Evolutionary conservation across 2,113 vertebrate genomes (phyloP), one percentile per base, ranked within the genome.

Genomic region (Sorex fumeus): DNA sequence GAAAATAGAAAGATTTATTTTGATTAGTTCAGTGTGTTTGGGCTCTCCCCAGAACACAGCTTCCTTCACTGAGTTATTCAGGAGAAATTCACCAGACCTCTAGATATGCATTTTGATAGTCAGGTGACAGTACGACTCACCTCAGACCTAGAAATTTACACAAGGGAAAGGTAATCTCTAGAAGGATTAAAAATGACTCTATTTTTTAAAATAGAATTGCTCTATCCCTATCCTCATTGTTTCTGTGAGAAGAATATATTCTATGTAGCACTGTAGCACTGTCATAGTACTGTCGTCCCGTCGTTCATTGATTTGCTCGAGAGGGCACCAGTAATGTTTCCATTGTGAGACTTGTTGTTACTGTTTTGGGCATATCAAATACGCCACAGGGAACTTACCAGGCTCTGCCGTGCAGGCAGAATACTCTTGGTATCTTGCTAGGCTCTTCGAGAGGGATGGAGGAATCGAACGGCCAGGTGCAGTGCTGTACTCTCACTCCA

Each of bases 1-100:
- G 71, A 91, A 94, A 92, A 80, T 16, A 85, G 82, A 79, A 69
- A 76, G 71, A 84, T 81, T 84, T 84, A 12, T 81, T 47, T 84
- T 21, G 18, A 0, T 34, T 87, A 15, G 19, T 45, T 32, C 28
- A n/a, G 13, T 87, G 71, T 70, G 72, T 95, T 93, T 76, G n/a
- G 81, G 27, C 64, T 79, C 30, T 75, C 34, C 30, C 60, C 93
- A 34, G 12, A 87, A 69, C 23, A 1, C 30, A 77, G n/a, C 40
- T 28, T 5, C 78, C 34, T 53, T 87, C 40, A 47, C 10, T 77
- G 27, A 60, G 2, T 80, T 76, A 80, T 84, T 86, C 40, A 74
- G 83, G 25, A 86, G 62, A 93, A 92, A 75, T 93, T 36, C 18
- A 75, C 3, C 82, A 94, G 32, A 75, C n/a, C 45, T 25, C 40